These are phyloP conservation scores for Holothuria glaberrima DNA, from an alignment of 35 echinoderm and acorn worm species.

Conservation along the genomic window DNA sequence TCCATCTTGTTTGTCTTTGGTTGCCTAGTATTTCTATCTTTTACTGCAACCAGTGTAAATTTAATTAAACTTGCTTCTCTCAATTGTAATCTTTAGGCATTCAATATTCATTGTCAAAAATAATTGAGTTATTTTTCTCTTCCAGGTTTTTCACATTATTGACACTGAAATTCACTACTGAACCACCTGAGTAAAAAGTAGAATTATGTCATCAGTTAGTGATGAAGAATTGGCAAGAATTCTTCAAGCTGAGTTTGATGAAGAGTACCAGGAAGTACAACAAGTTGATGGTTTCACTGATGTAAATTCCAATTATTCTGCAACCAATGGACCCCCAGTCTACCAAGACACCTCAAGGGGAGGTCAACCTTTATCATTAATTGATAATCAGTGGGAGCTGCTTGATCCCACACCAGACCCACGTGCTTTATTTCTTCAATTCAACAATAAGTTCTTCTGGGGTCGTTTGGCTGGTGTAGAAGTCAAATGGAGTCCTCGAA, in stretches of 20 bases:
- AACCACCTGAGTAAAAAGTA: too few species aligned
- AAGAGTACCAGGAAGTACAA: conserved; percentile 13
- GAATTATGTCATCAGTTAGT: conserved; percentile 2
- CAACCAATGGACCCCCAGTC: neutral
- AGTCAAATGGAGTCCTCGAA: conserved; percentile 96
- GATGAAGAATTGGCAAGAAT: conserved; percentile 38
- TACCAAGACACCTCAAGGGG: neutral
- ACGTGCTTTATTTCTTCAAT: conserved; percentile 89
- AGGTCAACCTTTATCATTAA: conserved; percentile 27
- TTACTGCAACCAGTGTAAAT: too few species aligned
- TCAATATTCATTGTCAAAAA: too few species aligned
- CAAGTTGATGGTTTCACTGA: neutral
- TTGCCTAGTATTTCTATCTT: too few species aligned
- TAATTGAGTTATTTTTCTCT: too few species aligned
- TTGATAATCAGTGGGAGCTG: conserved; percentile 77
- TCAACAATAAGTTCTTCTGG: conserved; percentile 89
- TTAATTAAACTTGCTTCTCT: too few species aligned
- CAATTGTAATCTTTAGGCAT: too few species aligned
- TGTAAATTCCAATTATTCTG: neutral
- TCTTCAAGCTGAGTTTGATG: conserved; percentile 53
- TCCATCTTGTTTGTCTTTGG: too few species aligned
- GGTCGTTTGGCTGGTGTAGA: conserved; percentile 86
- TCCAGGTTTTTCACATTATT: too few species aligned
- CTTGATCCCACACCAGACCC: conserved; percentile 90
- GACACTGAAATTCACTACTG: too few species aligned